These are phyloP conservation scores for Nasua narica DNA, from an alignment of 2,797 vertebrate genomes.

Conservation along the genomic window DNA sequence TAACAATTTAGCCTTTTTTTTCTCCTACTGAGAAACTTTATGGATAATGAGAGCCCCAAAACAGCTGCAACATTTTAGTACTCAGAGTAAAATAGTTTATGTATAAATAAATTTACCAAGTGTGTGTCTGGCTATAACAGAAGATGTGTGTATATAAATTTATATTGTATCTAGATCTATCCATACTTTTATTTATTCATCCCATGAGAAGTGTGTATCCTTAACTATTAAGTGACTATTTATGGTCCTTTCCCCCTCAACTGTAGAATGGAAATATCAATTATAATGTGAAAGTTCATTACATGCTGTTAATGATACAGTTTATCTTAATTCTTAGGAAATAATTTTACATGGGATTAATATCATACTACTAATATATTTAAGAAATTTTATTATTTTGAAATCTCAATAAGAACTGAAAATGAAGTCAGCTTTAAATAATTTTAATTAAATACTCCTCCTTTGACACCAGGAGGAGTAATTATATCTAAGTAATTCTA, in stretches of 20 bases:
- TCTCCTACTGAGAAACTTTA: neutral
- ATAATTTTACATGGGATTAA: slow-evolving; percentile 43
- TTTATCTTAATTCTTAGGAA: slow-evolving; percentile 43
- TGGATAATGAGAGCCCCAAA: neutral
- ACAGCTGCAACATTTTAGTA: neutral
- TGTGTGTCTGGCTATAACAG: neutral
- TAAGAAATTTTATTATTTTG: slow-evolving; percentile 51
- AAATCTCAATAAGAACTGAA: slow-evolving; percentile 47
- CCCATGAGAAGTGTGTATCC: neutral
- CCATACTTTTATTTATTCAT: neutral
- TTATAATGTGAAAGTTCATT: slow-evolving; percentile 55
- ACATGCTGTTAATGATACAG: slow-evolving; percentile 33
- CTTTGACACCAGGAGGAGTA: too few species aligned
- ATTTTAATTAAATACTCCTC: slow-evolving; percentile 62
- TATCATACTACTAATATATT: slow-evolving; percentile 8
- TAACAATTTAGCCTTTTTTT: neutral
- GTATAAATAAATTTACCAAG: neutral
- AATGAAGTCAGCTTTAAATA: slow-evolving; percentile 50
- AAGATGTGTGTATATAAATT: neutral
- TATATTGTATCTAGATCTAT: neutral
- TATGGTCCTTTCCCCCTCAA: neutral
- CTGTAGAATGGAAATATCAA: slow-evolving; percentile 28
- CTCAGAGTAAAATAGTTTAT: neutral
- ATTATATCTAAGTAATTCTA: slow-evolving; percentile 30
- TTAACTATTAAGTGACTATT: slow-evolving; percentile 37